phyloP scores from a whole-genome alignment of 2,113 vertebrate genomes.

The Vidua chalybeata region DNA sequence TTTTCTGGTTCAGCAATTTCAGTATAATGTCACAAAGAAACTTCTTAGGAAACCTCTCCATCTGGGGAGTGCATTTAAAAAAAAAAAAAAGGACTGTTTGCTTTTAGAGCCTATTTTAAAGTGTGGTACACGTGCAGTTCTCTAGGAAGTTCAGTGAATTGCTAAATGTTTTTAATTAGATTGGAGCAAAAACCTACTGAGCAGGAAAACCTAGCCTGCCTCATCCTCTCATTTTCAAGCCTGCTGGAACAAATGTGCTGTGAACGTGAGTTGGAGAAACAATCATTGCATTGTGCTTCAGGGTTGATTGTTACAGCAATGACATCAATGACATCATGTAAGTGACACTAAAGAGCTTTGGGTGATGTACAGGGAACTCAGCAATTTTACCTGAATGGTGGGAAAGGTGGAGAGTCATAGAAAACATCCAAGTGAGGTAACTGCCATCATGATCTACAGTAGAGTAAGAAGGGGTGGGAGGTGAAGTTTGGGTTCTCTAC shows the following conservation, averaged over 20 bases:
- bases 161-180: slow-evolving; percentile 22
- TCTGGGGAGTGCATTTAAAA: neutral
- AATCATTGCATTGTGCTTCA: neutral
- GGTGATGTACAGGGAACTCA: neutral
- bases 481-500: neutral
- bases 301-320: neutral
- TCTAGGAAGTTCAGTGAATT: neutral
- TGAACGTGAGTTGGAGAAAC: neutral
- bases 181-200: neutral
- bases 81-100: neutral
- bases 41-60: neutral
- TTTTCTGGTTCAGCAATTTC: slow-evolving; percentile 1
- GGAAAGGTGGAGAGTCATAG: neutral
- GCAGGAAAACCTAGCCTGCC: neutral
- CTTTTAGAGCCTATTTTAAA: neutral
- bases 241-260: neutral
- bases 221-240: slow-evolving; percentile 12
- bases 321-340: neutral
- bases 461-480: neutral
- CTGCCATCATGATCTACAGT: neutral
- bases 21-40: neutral
- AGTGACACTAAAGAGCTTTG: neutral
- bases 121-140: neutral
- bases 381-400: neutral
- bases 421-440: neutral